phyloP scores from a whole-genome alignment of 2,113 vertebrate genomes.

The Ictidomys tridecemlineatus region DNA sequence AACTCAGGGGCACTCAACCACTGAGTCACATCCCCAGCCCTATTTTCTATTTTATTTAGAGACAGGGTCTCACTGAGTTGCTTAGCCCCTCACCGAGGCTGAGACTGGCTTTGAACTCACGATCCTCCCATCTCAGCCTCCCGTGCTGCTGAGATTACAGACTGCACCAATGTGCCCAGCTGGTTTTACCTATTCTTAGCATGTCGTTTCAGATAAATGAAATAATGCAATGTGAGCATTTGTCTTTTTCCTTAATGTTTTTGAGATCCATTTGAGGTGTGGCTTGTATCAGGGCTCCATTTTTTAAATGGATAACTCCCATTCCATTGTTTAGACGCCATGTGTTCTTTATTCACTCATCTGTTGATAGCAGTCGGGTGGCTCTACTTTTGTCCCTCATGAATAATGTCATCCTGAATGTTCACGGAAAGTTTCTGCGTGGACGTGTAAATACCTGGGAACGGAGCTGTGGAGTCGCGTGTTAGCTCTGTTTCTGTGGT shows the following conservation, averaged over 20 bases:
- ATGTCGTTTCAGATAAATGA: not conserved
- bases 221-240: not conserved
- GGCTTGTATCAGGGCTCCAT: not conserved
- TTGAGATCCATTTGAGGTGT: not conserved
- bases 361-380: not conserved
- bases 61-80: too few species aligned
- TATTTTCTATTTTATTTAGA: too few species aligned
- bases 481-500: not conserved
- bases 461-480: not conserved
- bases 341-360: not conserved
- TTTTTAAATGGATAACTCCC: not conserved
- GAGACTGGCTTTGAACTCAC: too few species aligned
- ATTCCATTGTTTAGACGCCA: not conserved
- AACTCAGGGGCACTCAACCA: too few species aligned
- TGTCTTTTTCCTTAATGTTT: not conserved
- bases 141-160: too few species aligned
- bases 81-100: too few species aligned
- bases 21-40: too few species aligned
- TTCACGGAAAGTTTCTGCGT: not conserved
- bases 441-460: not conserved
- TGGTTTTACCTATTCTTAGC: not conserved
- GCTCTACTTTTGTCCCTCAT: not conserved
- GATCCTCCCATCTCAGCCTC: too few species aligned
- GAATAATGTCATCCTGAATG: not conserved
- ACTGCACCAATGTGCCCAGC: too few species aligned